Conservation (phyloP, 2,797 vertebrate genomes). For the Alcedo quadribrachys region DNA sequence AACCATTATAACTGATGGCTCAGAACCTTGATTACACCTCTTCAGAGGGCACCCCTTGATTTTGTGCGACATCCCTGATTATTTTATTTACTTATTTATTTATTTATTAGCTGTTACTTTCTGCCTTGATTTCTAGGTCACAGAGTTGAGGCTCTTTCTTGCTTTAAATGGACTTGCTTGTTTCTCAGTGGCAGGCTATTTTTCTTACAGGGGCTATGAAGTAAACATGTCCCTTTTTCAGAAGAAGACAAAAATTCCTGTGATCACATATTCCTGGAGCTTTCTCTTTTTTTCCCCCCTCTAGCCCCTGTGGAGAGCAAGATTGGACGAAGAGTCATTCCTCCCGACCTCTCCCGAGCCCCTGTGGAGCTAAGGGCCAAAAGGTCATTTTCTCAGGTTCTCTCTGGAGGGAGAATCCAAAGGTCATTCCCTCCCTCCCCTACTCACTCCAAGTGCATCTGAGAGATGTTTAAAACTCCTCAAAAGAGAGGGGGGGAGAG, state of each 20-base stretch:
- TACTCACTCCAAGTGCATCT: slow-evolving; percentile 26
- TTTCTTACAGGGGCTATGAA: neutral
- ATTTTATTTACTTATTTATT: slow-evolving; percentile 65
- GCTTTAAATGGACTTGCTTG: slow-evolving; percentile 17
- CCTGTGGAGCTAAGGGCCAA: slow-evolving; percentile 60
- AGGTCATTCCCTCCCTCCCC: slow-evolving; percentile 57
- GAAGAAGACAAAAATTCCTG: slow-evolving; percentile 29
- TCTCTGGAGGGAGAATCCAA: slow-evolving; percentile 62
- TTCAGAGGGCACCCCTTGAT: slow-evolving; percentile 63
- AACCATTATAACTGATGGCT: slow-evolving; percentile 44
- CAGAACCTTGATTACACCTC: slow-evolving; percentile 66
- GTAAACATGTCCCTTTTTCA: slow-evolving; percentile 50
- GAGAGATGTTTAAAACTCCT: slow-evolving; percentile 25
- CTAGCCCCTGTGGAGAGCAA: slow-evolving; percentile 46
- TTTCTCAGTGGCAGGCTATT: slow-evolving; percentile 23
- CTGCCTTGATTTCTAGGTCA: slow-evolving; percentile 70
- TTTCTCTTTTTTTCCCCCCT: neutral
- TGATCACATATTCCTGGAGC: neutral
- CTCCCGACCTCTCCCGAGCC: slow-evolving; percentile 63
- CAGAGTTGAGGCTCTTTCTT: slow-evolving; percentile 1
- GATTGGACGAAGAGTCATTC: slow-evolving; percentile 54
- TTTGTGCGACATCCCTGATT: slow-evolving; percentile 32
- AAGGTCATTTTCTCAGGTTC: slow-evolving; percentile 77
- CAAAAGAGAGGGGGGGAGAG: neutral
- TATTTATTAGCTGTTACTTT: slow-evolving; percentile 61